Base-by-base conservation (phyloP, 2,888 invertebrate species). In the Vandiemenella viatica region DNA sequence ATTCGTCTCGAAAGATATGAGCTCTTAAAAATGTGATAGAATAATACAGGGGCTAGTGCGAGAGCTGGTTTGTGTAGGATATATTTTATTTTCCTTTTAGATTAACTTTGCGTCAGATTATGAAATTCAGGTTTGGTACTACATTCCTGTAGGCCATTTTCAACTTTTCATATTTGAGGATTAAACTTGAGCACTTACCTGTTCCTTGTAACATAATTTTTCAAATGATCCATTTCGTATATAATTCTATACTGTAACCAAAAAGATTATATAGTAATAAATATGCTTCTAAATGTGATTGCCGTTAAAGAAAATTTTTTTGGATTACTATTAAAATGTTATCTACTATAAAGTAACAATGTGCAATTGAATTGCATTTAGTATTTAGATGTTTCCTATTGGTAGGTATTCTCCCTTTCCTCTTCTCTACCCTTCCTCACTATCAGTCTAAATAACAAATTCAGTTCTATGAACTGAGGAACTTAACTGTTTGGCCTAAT, bases 381-480 rank as follows among this genome's bases (percentile, higher is more conserved):
- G 45, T 51, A 48, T 51, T 50, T 51, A 51, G 50, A 42, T 51
- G 50, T 51, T 51, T 48, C 40, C 42, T 32, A 32, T 32, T 13
- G 10, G 32, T 32, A 32, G 32, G n/a, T 32, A 10, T n/a, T 4
- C 3, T 13, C 32, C n/a, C 32, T 32, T 32, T 10, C 32, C 32
- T 32, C n/a, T 13, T n/a, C 32, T n/a, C n/a, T 32, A 32, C 32
- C 32, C 2, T 32, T n/a, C 10, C n/a, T n/a, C 32, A 32, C 10
- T 32, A 10, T 13, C 48, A 37, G 48, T 50, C 23, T 52, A 50
- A 51, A 53, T 49, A 52, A 49, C 45, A 45, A 49, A 42, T 45
- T 53, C 55, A 50, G 55, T 55, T 55, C 55, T 50, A 53, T 55
- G 55, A 55, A 55, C 53, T 53, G 55, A 52, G 46, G 18, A 38